These are phyloP conservation scores for Syrphus vitripennis DNA, from an alignment of 2,888 invertebrate species.

Conservation along the genomic window DNA sequence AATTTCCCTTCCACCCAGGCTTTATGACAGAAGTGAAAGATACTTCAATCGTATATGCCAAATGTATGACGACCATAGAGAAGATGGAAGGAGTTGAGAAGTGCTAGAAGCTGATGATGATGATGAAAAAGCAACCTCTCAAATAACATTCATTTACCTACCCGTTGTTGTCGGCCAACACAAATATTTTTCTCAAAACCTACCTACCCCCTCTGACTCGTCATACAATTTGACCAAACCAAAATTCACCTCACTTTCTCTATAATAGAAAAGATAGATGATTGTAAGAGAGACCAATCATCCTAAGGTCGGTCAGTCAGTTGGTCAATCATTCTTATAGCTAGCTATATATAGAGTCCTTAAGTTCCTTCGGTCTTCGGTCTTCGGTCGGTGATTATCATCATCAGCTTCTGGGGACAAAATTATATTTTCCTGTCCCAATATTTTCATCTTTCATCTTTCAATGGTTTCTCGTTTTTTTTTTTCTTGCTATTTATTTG, in stretches of 20 bases:
- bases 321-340: constrained; percentile 57
- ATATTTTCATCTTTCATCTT: constrained; percentile 57
- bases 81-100: not conserved
- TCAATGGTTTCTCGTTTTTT: constrained; percentile 24
- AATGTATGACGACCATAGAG: not conserved
- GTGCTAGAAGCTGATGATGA: not conserved
- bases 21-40: not conserved
- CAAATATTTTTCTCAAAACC: not conserved
- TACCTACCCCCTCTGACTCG: not conserved
- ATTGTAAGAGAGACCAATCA: constrained; percentile 44
- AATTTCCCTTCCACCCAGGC: constrained; percentile 35
- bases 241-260: constrained; percentile 21
- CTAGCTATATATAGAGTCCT: constrained; percentile 53
- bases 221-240: not conserved
- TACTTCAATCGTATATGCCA: constrained; percentile 29
- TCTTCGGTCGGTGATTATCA: too few relatives aligned
- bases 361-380: constrained; percentile 29
- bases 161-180: constrained; percentile 21
- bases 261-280: not conserved
- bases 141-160: not conserved
- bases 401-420: constrained; percentile 10
- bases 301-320: constrained; percentile 54
- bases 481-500: not conserved
- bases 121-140: constrained; percentile 5
- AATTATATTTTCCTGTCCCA: constrained; percentile 40